These are phyloP conservation scores for Acanthochromis polyacanthus DNA, from an alignment of 2,113 vertebrate genomes.

Conservation along the genomic window DNA sequence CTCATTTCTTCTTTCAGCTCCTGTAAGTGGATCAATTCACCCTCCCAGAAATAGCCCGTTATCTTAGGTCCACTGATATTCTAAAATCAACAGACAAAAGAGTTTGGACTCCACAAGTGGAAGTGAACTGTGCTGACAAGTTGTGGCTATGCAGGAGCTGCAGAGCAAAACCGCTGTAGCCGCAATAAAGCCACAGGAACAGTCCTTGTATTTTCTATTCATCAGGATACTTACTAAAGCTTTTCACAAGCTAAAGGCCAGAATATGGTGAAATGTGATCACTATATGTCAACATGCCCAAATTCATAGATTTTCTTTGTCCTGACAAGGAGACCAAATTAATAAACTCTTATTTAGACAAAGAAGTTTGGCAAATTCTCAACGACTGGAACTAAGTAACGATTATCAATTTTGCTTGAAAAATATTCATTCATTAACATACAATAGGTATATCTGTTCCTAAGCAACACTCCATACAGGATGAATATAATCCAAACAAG, in stretches of 20 bases:
- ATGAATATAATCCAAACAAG: constrained; percentile 11
- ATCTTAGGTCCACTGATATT: constrained; percentile 19
- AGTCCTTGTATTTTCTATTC: not conserved
- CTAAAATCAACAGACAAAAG: constrained; percentile 34
- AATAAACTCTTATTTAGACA: too few relatives aligned
- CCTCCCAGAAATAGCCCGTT: constrained; percentile 31
- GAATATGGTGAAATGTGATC: not conserved
- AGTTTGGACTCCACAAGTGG: constrained; percentile 14
- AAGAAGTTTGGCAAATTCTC: too few relatives aligned
- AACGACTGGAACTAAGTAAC: too few relatives aligned
- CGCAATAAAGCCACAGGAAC: not conserved
- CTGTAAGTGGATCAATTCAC: constrained; percentile 44
- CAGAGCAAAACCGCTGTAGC: constrained; percentile 6
- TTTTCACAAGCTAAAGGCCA: not conserved
- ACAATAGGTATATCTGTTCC: too few relatives aligned
- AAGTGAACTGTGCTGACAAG: constrained; percentile 22
- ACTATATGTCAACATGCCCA: not conserved
- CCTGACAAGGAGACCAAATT: too few relatives aligned
- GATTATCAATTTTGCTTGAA: too few relatives aligned
- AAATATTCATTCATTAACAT: too few relatives aligned
- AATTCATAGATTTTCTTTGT: too few relatives aligned
- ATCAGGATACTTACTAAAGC: not conserved
- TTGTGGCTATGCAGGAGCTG: not conserved
- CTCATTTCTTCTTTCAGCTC: constrained; percentile 30
- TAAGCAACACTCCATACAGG: too few relatives aligned